These are phyloP conservation scores for Plebejus melissa DNA, from an alignment of 2,888 invertebrate species.

Conservation along the genomic window DNA sequence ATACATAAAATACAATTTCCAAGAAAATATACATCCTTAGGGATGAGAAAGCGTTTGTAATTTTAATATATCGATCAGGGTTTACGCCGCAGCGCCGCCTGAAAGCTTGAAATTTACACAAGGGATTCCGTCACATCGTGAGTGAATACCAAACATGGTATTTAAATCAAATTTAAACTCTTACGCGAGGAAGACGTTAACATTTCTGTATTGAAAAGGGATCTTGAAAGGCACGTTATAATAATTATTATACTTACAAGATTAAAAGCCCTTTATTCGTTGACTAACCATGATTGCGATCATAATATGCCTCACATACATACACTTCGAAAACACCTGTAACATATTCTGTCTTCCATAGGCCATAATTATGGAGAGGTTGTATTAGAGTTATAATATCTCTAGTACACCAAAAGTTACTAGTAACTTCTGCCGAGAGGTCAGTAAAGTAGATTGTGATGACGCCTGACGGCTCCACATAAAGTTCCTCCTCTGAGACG, in stretches of 20 bases:
- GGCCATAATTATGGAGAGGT: too few species aligned
- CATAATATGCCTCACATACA: too few species aligned
- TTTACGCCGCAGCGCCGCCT: constrained; percentile 2
- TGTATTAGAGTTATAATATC: too few species aligned
- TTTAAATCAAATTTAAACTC: constrained; percentile 8
- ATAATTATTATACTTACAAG: not conserved
- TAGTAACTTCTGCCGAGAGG: too few species aligned
- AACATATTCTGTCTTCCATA: too few species aligned
- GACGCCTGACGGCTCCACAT: too few species aligned
- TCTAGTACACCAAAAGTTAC: too few species aligned
- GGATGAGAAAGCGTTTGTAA: not conserved
- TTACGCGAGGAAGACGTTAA: not conserved
- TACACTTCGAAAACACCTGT: too few species aligned
- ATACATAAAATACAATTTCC: not conserved
- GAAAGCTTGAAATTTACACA: constrained; percentile 17
- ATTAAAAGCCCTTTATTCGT: not conserved
- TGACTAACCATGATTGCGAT: too few species aligned
- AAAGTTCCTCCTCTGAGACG: too few species aligned
- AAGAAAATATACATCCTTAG: not conserved
- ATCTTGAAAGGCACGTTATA: not conserved
- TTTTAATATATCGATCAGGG: constrained; percentile 16
- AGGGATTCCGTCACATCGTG: not conserved
- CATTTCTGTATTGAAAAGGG: not conserved
- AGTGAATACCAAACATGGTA: constrained; percentile 3
- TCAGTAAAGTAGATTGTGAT: too few species aligned